Evolutionary conservation across 2,888 invertebrate genomes (phyloP).

Genomic region (Tuta absoluta): DNA sequence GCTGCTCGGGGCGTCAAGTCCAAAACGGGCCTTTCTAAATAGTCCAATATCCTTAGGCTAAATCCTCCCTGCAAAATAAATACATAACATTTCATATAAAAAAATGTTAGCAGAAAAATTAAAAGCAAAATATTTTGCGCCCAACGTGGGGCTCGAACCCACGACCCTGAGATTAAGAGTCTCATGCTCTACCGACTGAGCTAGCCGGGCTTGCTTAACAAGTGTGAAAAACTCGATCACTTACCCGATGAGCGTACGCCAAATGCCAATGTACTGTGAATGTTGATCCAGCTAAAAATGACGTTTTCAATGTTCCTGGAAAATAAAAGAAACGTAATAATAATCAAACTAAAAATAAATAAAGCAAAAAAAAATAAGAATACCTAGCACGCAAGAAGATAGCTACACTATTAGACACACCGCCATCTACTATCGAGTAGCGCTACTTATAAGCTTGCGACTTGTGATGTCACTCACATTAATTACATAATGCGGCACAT

Average conservation of each 20-base stretch:
- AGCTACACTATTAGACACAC: slow-evolving; percentile 15
- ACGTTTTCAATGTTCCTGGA: slow-evolving; percentile 89
- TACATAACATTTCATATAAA: not conserved
- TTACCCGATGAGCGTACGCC: slow-evolving; percentile 92
- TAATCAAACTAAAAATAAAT: slow-evolving; percentile 1
- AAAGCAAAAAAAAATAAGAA: not conserved
- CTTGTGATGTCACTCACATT: slow-evolving; percentile 34
- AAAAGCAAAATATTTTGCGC: slow-evolving; percentile 40
- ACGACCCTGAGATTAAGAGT: slow-evolving; percentile 85
- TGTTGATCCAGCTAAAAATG: slow-evolving; percentile 89
- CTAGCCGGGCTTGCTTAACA: slow-evolving; percentile 69
- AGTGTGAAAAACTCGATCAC: slow-evolving; percentile 46
- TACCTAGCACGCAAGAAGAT: no score
- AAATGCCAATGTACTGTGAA: slow-evolving; percentile 97
- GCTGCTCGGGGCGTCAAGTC: slow-evolving; percentile 91
- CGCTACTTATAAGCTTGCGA: slow-evolving; percentile 29
- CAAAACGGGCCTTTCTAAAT: slow-evolving; percentile 89
- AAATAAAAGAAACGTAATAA: slow-evolving; percentile 42
- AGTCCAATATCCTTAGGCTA: slow-evolving; percentile 92
- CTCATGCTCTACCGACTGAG: slow-evolving; percentile 83
- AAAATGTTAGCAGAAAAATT: not conserved
- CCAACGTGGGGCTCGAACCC: slow-evolving; percentile 85
- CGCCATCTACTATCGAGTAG: slow-evolving; percentile 48
- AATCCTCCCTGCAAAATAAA: slow-evolving; percentile 90
- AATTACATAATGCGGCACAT: slow-evolving; percentile 37